These are phyloP conservation scores for Tinamus guttatus DNA, from an alignment of 2,113 vertebrate species.

Conservation along the genomic window DNA sequence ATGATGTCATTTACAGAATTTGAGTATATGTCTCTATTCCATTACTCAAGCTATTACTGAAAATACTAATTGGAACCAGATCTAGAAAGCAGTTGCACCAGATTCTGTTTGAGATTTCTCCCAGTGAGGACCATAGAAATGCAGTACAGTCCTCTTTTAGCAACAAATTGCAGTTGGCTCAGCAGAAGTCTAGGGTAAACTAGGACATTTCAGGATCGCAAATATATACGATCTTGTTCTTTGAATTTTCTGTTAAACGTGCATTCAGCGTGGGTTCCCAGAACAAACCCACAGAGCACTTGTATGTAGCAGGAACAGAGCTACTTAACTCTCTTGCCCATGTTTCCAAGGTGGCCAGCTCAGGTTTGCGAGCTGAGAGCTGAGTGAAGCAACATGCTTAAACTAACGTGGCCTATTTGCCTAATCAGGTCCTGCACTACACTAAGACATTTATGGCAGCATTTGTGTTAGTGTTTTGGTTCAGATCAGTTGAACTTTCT, in stretches of 20 bases:
- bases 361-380: accelerated
- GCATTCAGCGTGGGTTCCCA: not conserved
- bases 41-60: not conserved
- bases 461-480: not conserved
- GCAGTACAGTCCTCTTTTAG: not conserved
- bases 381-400: no score
- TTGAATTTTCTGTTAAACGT: not conserved
- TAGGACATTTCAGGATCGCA: not conserved
- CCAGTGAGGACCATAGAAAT: not conserved
- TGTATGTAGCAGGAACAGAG: not conserved
- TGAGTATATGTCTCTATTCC: not conserved
- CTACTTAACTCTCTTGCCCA: not conserved
- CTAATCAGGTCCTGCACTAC: not conserved
- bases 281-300: not conserved
- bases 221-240: not conserved
- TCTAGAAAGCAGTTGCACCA: not conserved
- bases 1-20: not conserved
- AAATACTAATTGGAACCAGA: not conserved
- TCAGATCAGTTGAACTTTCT: not conserved
- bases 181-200: not conserved
- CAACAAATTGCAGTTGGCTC: not conserved
- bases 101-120: not conserved
- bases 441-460: not conserved
- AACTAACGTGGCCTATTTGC: not conserved
- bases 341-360: not conserved